Evolutionary conservation across 2,797 vertebrate species (phyloP).

Genomic region (Sebastes vulpes): DNA sequence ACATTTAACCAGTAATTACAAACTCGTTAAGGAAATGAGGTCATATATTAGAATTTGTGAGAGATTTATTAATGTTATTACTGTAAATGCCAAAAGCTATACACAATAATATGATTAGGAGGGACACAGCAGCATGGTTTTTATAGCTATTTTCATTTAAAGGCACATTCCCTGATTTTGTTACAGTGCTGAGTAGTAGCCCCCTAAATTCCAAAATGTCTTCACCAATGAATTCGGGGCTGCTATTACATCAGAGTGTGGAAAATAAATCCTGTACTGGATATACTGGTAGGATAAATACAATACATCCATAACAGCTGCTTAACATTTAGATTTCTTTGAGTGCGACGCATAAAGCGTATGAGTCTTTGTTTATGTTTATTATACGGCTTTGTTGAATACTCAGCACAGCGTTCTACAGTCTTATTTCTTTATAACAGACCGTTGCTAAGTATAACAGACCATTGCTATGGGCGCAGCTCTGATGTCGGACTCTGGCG

Average conservation of each 20-base stretch:
- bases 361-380: background rate
- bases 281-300: background rate
- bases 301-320: background rate
- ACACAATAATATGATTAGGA: background rate
- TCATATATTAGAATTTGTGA: background rate
- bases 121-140: background rate
- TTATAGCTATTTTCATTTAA: background rate
- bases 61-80: background rate
- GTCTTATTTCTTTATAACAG: no score
- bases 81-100: background rate
- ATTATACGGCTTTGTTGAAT: no score
- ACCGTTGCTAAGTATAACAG: no score
- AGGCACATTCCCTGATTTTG: background rate
- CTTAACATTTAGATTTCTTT: background rate
- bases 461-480: no score
- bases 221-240: background rate
- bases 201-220: background rate
- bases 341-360: background rate
- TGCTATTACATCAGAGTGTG: background rate
- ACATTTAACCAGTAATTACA: background rate
- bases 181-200: background rate
- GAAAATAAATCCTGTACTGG: background rate
- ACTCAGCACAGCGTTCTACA: no score
- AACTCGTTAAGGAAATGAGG: background rate
- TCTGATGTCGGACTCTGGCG: no score